Evolutionary conservation across 2,797 vertebrate genomes (phyloP).

Genomic region (Anguilla anguilla): DNA sequence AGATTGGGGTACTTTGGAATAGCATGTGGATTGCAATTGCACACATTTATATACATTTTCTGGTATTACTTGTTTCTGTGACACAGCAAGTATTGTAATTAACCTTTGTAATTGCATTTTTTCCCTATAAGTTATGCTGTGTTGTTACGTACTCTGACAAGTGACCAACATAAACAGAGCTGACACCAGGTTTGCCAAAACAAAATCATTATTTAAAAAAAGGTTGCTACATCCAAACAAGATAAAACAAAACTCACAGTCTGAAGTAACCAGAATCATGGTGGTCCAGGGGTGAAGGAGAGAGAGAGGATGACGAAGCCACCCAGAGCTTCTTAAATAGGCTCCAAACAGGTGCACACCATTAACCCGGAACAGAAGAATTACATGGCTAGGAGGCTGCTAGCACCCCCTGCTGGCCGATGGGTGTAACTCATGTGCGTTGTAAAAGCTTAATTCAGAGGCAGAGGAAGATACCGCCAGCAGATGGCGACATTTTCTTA

Average conservation of each 20-base stretch:
- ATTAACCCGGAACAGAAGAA: no score
- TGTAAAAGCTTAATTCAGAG: neutral
- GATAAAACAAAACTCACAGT: neutral
- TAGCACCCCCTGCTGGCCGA: neutral
- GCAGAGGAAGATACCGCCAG: conserved; percentile 28
- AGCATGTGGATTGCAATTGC: neutral
- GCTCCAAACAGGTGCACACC: neutral
- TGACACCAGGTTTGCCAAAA: neutral
- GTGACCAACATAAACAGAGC: no score
- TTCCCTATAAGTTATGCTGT: neutral
- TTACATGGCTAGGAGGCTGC: neutral
- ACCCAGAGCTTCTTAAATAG: neutral
- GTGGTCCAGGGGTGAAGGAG: neutral
- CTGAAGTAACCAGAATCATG: no score
- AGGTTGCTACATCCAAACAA: neutral
- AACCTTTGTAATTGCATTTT: neutral
- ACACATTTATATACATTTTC: neutral
- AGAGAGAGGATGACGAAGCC: neutral
- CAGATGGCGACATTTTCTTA: conserved; percentile 45
- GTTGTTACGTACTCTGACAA: neutral
- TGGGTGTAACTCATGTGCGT: neutral
- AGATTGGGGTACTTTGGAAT: neutral
- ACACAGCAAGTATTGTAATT: neutral
- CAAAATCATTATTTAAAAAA: neutral
- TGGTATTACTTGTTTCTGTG: neutral